Conservation (phyloP, 2,113 vertebrate species). For the Hippocampus abdominalis region DNA sequence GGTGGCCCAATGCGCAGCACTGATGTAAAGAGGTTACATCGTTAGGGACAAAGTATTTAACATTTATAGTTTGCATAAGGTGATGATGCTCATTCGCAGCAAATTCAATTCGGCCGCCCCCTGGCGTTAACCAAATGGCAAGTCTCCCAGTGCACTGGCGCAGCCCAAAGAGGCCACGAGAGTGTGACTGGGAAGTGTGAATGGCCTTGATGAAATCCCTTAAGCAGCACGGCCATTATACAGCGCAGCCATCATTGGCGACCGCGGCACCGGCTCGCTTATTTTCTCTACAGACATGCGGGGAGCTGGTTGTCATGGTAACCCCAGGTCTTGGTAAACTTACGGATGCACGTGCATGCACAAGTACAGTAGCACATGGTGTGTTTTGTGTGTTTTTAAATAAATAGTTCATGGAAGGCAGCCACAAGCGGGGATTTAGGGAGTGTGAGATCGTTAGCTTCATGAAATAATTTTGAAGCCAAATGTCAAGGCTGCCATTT, state of each 20-base stretch:
- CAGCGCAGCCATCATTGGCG: constrained; percentile 49
- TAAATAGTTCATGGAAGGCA: constrained; percentile 52
- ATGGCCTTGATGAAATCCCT: constrained; percentile 68
- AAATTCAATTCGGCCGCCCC: constrained; percentile 24
- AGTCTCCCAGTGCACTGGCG: constrained; percentile 34
- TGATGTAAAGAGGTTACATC: background rate
- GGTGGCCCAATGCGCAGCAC: constrained; percentile 12
- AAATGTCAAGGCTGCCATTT: constrained; percentile 17
- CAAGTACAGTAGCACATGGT: background rate
- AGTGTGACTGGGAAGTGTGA: constrained; percentile 56
- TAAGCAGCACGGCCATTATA: constrained; percentile 52
- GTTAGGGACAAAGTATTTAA: constrained; percentile 14
- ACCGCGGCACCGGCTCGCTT: constrained; percentile 33
- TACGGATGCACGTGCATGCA: constrained; percentile 38
- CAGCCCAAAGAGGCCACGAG: constrained; percentile 39
- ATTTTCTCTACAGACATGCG: constrained; percentile 51
- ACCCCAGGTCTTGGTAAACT: constrained; percentile 62
- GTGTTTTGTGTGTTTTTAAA: constrained; percentile 37
- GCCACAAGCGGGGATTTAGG: constrained; percentile 14
- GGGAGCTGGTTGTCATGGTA: constrained; percentile 68
- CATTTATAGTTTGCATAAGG: constrained; percentile 13
- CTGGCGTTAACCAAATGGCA: constrained; percentile 33
- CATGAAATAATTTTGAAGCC: constrained; percentile 18
- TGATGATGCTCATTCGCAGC: constrained; percentile 7
- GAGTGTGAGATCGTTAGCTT: constrained; percentile 19